Evolutionary conservation across 2,888 invertebrate genomes (phyloP).

Genomic region (Danaus chrysippus): DNA sequence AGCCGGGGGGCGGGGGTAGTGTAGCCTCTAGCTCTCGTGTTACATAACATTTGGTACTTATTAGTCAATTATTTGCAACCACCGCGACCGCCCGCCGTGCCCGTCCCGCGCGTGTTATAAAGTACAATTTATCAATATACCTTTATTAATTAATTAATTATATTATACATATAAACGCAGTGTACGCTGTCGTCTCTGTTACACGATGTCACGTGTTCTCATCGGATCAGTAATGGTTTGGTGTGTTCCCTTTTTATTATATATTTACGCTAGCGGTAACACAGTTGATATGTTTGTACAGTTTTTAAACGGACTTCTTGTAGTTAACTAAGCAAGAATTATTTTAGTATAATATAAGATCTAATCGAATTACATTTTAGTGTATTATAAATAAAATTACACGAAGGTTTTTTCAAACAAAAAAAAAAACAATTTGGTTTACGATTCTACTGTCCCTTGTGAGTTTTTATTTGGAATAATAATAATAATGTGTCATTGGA

Average conservation of each 20-base stretch:
- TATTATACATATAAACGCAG: slow-evolving; percentile 29
- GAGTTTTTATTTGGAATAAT: slow-evolving; percentile 54
- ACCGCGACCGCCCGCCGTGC: slow-evolving; percentile 35
- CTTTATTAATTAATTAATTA: slow-evolving; percentile 44
- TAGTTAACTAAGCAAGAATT: slow-evolving; percentile 74
- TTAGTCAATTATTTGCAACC: slow-evolving; percentile 36
- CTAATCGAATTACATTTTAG: slow-evolving; percentile 78
- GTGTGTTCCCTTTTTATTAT: slow-evolving; percentile 47
- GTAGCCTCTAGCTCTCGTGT: slow-evolving; percentile 7
- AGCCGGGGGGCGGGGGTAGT: slow-evolving; percentile 27
- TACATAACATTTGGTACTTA: slow-evolving; percentile 16
- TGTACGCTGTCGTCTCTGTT: slow-evolving; percentile 46
- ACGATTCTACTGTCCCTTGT: slow-evolving; percentile 62
- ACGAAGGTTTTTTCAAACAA: slow-evolving; percentile 51
- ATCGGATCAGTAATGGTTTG: slow-evolving; percentile 39
- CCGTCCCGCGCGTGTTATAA: slow-evolving; percentile 45
- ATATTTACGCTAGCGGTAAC: slow-evolving; percentile 59
- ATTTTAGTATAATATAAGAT: slow-evolving; percentile 76
- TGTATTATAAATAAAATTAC: slow-evolving; percentile 66
- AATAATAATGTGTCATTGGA: slow-evolving; percentile 56
- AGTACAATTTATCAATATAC: slow-evolving; percentile 61
- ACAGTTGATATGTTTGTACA: slow-evolving; percentile 73
- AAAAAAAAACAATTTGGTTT: slow-evolving; percentile 50
- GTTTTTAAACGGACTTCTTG: slow-evolving; percentile 74
- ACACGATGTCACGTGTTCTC: slow-evolving; percentile 51